Base-by-base conservation (phyloP, 2,113 vertebrate genomes). In the Dinomys branickii region DNA sequence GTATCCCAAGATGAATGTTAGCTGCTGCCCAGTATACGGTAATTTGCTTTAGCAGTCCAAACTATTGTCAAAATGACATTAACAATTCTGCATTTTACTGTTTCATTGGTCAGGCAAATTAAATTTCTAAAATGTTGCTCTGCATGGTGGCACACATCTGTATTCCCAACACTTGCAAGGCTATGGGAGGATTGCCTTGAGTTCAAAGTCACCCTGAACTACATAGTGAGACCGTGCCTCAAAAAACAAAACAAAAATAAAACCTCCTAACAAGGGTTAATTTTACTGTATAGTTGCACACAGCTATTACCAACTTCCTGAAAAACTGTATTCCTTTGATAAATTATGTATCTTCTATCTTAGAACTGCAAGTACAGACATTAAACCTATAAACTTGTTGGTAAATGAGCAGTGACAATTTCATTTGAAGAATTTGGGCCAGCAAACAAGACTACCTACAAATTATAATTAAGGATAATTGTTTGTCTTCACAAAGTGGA, bases 401-500 rank as follows among this genome's bases (percentile, higher is more conserved):
- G 50, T 52, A 85, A 93, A 84, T 1, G 54, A 50, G 11, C 59
- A 90, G 56, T 89, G 41, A 95, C 61, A 73, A 85, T 85, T 96
- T 95, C 56, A 94, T 94, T n/a, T 78, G 61, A 80, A 81, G 71
- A 88, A 91, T 47, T 85, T 80, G 61, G 54, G 35, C 35, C 44
- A 80, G 44, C 44, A 88, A 73, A 89, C 17, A 91, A 73, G 33
- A 90, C 30, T 75, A 80, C 47, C n/a, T 91, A 85, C 50, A 30
- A 78, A 87, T 84, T 87, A 59, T 93, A 96, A 95, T 85, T 90
- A 95, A 94, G 59, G 22, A 84, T 44, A 94, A 92, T 41, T 95
- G 10, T 88, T 41, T 94, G 7, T 85, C 52, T 86, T 61, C 87
- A 44, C 77, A 94, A 92, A 95, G 69, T 54, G 3, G 92, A 30